Evolutionary conservation across 2,113 vertebrate genomes (phyloP), one percentile per base, ranked within the genome.

Genomic region (Nycticebus coucang): DNA sequence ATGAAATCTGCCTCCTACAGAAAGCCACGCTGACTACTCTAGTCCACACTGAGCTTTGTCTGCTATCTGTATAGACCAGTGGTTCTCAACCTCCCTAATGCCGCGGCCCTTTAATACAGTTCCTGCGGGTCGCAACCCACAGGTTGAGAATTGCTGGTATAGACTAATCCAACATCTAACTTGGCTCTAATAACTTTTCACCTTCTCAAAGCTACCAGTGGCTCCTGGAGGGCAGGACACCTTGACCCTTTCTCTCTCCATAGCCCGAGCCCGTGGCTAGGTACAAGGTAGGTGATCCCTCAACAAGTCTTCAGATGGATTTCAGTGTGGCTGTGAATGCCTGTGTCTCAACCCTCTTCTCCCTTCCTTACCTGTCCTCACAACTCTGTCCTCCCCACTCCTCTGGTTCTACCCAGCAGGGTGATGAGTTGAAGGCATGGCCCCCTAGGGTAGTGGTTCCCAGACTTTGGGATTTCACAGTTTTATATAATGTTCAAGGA

Each of bases 261-360:
- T 2, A 13, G 66, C 28, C 85, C 96, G 93, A 97, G 96, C 78
- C 96, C 94, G 89, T 93, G 35, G 92, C 94, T 96, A 97, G 95
- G 95, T 79, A 92, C 90, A 93, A 90, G 59, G 1, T 14, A 28
- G 13, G 50, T 68, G 37, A 81, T 26, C 66, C 24, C 9, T 80
- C n/a, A 4, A 26, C 4, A 59, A 64, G 37, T 21, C 30, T 91
- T 60, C 50, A 81, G 86, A 53, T 74, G 50, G 14, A 71, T 35
- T 62, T n/a, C 24, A 14, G 37, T 3, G 15, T 8, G n/a, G 55
- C 50, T 71, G 14, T 62, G 69, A 59, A 78, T 50, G 64, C 30
- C 74, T 55, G 79, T 59, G 37, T 62, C 53, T 78, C 53, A 53
- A 14, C 28, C 50, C 35, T 14, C n/a, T 59, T 37, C 50, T 79